A percentile compares a stretch with the other conserved stretches of the same genome.
Evolutionary conservation across 1,140 invertebrate species (phyloP).

Genomic region (Watersipora subatra): DNA sequence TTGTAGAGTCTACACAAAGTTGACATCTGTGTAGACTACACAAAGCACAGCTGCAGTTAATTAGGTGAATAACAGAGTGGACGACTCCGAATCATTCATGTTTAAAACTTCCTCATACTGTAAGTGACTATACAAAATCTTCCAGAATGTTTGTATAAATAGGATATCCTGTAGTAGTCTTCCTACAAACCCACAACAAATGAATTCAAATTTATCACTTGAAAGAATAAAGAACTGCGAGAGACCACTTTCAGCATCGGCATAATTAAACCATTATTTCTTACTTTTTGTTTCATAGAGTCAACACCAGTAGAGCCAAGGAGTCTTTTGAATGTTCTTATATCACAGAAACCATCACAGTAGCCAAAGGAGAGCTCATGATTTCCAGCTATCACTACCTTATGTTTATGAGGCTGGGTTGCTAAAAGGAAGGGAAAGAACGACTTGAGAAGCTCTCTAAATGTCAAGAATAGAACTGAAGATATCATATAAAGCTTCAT

Average conservation of each 20-base stretch:
- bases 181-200: no score
- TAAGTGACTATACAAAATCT: no score
- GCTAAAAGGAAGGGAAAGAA: no score
- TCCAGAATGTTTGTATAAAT: no score
- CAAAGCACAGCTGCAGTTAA: no score
- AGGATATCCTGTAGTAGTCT: no score
- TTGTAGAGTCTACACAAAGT: no score
- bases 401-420: conserved; percentile 61
- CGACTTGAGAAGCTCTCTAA: neutral
- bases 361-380: conserved; percentile 71
- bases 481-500: conserved; percentile 3
- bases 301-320: neutral
- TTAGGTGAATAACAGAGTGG: no score
- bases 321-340: neutral
- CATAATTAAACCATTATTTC: neutral
- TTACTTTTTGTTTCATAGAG: neutral
- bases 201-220: conserved; percentile 9
- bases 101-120: no score
- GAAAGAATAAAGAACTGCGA: neutral
- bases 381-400: conserved; percentile 77
- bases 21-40: no score
- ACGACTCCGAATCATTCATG: no score
- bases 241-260: neutral
- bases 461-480: neutral
- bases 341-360: neutral